phyloP scores from a whole-genome alignment of 53 echinoderm and acorn worm genomes.

The Holothuria scabra region DNA sequence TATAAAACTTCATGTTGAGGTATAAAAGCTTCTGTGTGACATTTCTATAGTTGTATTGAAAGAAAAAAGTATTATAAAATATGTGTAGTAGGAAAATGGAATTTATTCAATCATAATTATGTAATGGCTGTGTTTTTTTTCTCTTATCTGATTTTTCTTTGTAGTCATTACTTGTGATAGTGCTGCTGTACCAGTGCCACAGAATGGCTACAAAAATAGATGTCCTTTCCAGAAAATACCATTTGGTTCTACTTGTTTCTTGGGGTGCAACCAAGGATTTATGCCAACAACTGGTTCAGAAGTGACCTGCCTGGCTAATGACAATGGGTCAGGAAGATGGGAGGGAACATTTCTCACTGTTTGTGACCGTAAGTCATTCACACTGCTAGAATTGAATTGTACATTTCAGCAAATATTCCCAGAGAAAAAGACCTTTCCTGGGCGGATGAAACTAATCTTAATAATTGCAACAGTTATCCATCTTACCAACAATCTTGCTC shows the following conservation, averaged over 20 bases:
- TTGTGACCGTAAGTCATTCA: constrained; percentile 67
- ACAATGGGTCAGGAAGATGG: constrained; percentile 70
- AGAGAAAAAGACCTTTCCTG: too few relatives aligned
- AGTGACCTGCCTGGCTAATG: constrained; percentile 65
- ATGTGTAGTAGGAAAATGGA: too few relatives aligned
- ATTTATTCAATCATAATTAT: too few relatives aligned
- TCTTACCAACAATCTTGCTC: too few relatives aligned
- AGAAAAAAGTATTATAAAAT: too few relatives aligned
- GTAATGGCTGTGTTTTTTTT: not conserved
- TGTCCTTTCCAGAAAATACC: constrained; percentile 53
- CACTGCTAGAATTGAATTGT: not conserved
- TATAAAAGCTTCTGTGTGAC: too few relatives aligned
- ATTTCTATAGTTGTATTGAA: too few relatives aligned
- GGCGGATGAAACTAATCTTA: too few relatives aligned
- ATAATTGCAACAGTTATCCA: too few relatives aligned
- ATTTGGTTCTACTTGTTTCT: constrained; percentile 59
- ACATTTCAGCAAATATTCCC: too few relatives aligned
- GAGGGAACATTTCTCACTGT: constrained; percentile 56
- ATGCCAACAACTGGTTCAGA: constrained; percentile 67
- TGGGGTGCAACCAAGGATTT: constrained; percentile 70
- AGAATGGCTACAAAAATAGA: constrained; percentile 71
- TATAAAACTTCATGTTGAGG: too few relatives aligned
- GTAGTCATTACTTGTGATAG: constrained; percentile 71
- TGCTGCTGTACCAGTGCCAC: constrained; percentile 70
- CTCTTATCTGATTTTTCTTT: not conserved